These are phyloP conservation scores for Gymnobelideus leadbeateri DNA, from an alignment of 2,113 vertebrate genomes.

Conservation along the genomic window DNA sequence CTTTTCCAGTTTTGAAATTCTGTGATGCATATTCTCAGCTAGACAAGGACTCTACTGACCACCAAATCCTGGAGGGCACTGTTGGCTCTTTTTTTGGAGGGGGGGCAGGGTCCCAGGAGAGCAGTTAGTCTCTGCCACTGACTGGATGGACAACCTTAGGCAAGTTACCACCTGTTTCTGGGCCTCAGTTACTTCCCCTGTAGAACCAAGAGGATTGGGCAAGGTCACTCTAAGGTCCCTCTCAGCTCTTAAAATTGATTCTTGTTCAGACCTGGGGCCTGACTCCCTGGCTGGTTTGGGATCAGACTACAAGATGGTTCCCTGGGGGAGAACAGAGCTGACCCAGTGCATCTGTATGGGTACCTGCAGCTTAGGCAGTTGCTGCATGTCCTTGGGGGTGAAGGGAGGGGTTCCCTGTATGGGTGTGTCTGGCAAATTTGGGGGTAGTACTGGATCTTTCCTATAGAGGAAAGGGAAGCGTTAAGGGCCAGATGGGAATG, in stretches of 20 bases:
- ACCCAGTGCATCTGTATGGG: not conserved
- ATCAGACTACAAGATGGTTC: not conserved
- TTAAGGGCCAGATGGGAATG: not conserved
- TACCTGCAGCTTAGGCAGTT: not conserved
- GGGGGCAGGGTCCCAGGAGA: too few species aligned
- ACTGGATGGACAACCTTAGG: not conserved
- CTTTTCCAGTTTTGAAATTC: not conserved
- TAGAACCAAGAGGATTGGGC: not conserved
- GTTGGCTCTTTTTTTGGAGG: too few species aligned
- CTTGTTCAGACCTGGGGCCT: not conserved
- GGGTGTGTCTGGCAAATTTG: not conserved
- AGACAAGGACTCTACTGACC: not conserved
- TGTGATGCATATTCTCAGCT: not conserved
- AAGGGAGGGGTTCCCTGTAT: not conserved
- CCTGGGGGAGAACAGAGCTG: not conserved
- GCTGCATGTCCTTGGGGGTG: not conserved
- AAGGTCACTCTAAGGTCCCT: not conserved
- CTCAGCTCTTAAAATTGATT: not conserved
- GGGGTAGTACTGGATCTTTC: not conserved
- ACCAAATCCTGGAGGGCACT: not conserved
- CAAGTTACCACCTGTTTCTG: not conserved
- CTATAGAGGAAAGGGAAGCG: not conserved
- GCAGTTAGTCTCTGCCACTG: not conserved
- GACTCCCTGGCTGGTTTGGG: not conserved
- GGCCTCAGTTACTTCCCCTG: not conserved